Evolutionary conservation across 35 echinoderm and acorn worm genomes (phyloP).

Genomic region (Lytechinus variegatus): DNA sequence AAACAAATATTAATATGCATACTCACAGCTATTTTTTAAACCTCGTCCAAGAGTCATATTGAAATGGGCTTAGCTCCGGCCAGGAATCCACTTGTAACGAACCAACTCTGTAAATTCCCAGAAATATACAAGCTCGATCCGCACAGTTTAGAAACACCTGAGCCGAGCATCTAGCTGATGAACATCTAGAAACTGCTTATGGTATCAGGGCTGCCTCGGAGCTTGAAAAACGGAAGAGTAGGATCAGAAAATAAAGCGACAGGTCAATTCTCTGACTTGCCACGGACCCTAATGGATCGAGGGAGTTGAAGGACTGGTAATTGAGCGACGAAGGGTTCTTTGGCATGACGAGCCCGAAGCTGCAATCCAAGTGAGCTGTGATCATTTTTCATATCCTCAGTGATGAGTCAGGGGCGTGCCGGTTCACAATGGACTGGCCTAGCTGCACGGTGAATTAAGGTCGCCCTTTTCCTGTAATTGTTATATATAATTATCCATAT

Average conservation of each 20-base stretch:
- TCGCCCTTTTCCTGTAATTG: not conserved
- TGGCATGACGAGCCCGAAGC: not conserved
- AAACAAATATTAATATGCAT: not conserved
- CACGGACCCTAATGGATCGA: not conserved
- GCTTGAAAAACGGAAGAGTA: not conserved
- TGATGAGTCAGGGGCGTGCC: not conserved
- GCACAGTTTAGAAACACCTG: not conserved
- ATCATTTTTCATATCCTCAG: not conserved
- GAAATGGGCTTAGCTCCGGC: not conserved
- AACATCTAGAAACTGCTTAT: not conserved
- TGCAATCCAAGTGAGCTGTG: not conserved
- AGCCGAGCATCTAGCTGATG: not conserved
- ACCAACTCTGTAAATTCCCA: no score
- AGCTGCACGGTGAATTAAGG: not conserved
- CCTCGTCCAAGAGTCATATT: not conserved
- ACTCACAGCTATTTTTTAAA: not conserved
- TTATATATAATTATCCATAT: no score
- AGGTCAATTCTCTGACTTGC: not conserved
- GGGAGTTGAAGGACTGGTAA: not conserved
- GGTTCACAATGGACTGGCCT: not conserved
- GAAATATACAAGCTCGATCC: no score
- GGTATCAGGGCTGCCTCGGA: not conserved
- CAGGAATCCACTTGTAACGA: not conserved
- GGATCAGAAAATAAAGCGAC: not conserved
- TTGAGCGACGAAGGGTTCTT: not conserved